Base-by-base conservation (phyloP, 1,140 invertebrate genomes). In the Lepidurus apus region DNA sequence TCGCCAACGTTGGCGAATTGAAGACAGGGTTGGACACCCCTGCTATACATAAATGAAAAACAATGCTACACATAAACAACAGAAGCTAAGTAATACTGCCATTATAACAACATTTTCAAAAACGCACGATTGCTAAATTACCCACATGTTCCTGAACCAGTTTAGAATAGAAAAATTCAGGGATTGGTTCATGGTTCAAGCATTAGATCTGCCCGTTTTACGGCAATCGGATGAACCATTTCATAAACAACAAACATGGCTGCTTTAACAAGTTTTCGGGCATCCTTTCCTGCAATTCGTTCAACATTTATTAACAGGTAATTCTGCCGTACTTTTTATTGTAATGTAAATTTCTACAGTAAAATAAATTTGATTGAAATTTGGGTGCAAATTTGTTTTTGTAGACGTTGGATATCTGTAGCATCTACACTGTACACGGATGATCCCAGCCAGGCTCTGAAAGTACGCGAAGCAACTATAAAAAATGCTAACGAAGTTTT, bases 401-500 rank as follows among this genome's bases (percentile, higher is more conserved):
- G 6, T 21, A 65, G 53, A 21, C 53, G 53, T 65, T 65, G 53
- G 53, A 65, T 65, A n/a, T 65, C 53, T 65, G 17, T 21, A 17
- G 53, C 17, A 21, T 65, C 53, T 21, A 8, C 53, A 21, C 13
- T 65, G 21, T 65, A n/a, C 13, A 65, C 53, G 7, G 53, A 65
- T 65, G 53, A 65, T 65, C 53, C 53, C 21, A 13, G 17, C 53
- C 53, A 17, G 53, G 53, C n/a, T 9, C 21, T 65, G 0, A 65
- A 65, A 65, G 53, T 65, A 17, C 53, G 53, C 53, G 78, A 79
- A 75, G 78, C 78, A 2, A 11, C 73, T 13, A 0, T 44, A n/a
- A 79, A 79, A 75, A 44, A 42, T 44, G 21, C 47, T 7, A 44
- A 79, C 7, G 78, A 79, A 3, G 24, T 79, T 11, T 10, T 74